These are phyloP conservation scores for Cochlearius cochlearius DNA, from an alignment of 2,113 vertebrate genomes.

Conservation along the genomic window DNA sequence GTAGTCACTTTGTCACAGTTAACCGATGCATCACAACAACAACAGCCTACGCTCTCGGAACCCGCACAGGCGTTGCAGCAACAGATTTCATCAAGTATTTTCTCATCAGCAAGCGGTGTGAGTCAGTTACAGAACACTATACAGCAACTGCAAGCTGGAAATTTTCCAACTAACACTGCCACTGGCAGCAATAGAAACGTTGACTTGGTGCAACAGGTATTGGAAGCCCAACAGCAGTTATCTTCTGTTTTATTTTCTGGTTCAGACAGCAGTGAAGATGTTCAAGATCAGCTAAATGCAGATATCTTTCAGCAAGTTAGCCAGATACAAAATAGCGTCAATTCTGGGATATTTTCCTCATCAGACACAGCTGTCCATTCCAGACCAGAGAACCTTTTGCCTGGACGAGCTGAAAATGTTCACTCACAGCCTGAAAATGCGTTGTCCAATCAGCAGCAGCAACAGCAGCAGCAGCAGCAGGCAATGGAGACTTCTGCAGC, in stretches of 20 bases:
- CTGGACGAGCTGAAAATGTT: conserved; percentile 75
- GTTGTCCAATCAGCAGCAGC: conserved; percentile 81
- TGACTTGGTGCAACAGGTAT: conserved; percentile 80
- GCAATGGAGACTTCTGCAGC: conserved; percentile 83
- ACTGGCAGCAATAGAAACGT: conserved; percentile 71
- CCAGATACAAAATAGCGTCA: conserved; percentile 77
- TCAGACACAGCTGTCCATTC: conserved; percentile 73
- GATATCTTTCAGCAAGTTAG: conserved; percentile 82
- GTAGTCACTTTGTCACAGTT: conserved; percentile 76
- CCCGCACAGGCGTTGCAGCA: conserved; percentile 86
- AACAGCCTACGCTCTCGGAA: conserved; percentile 74
- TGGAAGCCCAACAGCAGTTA: conserved; percentile 82
- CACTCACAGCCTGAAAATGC: conserved; percentile 80
- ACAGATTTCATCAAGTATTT: conserved; percentile 84
- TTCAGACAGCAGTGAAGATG: conserved; percentile 73
- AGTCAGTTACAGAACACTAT: conserved; percentile 92
- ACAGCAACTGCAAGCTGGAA: conserved; percentile 90
- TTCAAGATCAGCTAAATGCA: conserved; percentile 80
- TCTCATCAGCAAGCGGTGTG: conserved; percentile 81
- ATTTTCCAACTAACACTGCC: conserved; percentile 72
- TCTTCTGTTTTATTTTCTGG: conserved; percentile 82
- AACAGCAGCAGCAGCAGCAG: conserved; percentile 85
- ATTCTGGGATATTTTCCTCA: conserved; percentile 75
- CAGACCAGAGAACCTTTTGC: conserved; percentile 74
- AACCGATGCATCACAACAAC: conserved; percentile 64